Conservation (phyloP, 2,888 invertebrate species). For the Orthosia incerta region DNA sequence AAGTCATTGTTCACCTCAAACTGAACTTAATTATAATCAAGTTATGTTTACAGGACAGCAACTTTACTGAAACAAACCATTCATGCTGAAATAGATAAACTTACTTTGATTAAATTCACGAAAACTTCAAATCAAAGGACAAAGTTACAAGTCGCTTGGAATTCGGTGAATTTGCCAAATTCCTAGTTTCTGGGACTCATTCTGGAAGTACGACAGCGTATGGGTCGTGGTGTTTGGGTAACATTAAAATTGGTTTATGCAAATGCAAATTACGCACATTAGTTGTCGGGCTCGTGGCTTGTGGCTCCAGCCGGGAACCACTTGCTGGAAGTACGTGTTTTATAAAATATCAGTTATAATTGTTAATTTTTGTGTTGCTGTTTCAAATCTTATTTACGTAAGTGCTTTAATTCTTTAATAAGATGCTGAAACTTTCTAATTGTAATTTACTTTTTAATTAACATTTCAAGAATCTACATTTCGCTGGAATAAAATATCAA, state of each 20-base stretch:
- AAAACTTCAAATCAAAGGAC: constrained; percentile 73
- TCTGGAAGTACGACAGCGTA: constrained; percentile 42
- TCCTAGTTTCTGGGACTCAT: constrained; percentile 59
- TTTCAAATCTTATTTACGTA: constrained; percentile 12
- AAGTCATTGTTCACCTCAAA: constrained; percentile 46
- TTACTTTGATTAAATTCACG: constrained; percentile 75
- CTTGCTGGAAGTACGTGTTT: constrained; percentile 9
- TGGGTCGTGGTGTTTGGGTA: constrained; percentile 41
- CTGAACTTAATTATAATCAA: constrained; percentile 64
- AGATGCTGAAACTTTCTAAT: background rate
- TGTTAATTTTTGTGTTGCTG: constrained; percentile 34
- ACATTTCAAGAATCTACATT: too few relatives aligned
- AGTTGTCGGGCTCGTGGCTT: constrained; percentile 33
- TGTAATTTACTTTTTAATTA: too few relatives aligned
- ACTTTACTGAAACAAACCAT: constrained; percentile 64
- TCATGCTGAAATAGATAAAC: constrained; percentile 74
- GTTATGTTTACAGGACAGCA: constrained; percentile 65
- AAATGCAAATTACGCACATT: constrained; percentile 58
- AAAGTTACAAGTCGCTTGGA: constrained; percentile 67
- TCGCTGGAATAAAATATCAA: background rate
- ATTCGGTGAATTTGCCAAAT: constrained; percentile 63
- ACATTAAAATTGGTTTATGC: constrained; percentile 62
- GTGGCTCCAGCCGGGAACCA: constrained; percentile 5
- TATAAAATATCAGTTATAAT: constrained; percentile 16
- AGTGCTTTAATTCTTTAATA: constrained; percentile 8